Conservation (phyloP, 2,888 invertebrate genomes). For the Acleris emargana region DNA sequence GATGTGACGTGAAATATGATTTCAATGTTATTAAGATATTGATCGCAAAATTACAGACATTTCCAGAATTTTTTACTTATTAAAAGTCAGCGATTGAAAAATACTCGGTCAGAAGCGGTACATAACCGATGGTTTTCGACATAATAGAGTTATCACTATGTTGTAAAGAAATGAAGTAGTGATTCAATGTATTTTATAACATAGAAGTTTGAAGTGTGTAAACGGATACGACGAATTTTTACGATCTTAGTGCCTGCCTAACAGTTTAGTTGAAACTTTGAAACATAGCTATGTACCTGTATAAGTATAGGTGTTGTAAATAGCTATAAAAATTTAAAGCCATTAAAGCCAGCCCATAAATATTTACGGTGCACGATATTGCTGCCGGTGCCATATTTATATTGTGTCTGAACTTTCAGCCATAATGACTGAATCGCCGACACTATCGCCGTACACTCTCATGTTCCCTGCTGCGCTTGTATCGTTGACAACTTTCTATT, state of each 20-base stretch:
- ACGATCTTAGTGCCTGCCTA: too few relatives aligned
- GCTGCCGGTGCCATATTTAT: constrained; percentile 28
- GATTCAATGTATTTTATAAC: too few relatives aligned
- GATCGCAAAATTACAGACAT: constrained; percentile 38
- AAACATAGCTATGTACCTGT: constrained; percentile 52
- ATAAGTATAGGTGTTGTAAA: constrained; percentile 62
- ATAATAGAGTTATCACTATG: too few relatives aligned
- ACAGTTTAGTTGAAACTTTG: too few relatives aligned
- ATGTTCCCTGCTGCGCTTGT: not conserved
- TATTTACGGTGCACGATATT: constrained; percentile 29
- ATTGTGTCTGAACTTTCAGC: constrained; percentile 20
- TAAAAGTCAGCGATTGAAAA: too few relatives aligned
- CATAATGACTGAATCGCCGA: constrained; percentile 13
- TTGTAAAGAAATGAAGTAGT: too few relatives aligned
- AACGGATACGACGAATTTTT: too few relatives aligned
- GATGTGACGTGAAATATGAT: not conserved
- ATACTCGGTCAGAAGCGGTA: too few relatives aligned
- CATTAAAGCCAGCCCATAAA: constrained; percentile 45
- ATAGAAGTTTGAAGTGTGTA: too few relatives aligned
- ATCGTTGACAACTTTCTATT: not conserved
- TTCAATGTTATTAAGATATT: not conserved
- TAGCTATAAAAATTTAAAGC: constrained; percentile 55
- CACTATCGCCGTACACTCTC: constrained; percentile 1
- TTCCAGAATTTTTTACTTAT: too few relatives aligned
- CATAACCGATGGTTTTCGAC: too few relatives aligned